Conservation (phyloP, 2,797 vertebrate species). For the Lindbergichthys nudifrons region DNA sequence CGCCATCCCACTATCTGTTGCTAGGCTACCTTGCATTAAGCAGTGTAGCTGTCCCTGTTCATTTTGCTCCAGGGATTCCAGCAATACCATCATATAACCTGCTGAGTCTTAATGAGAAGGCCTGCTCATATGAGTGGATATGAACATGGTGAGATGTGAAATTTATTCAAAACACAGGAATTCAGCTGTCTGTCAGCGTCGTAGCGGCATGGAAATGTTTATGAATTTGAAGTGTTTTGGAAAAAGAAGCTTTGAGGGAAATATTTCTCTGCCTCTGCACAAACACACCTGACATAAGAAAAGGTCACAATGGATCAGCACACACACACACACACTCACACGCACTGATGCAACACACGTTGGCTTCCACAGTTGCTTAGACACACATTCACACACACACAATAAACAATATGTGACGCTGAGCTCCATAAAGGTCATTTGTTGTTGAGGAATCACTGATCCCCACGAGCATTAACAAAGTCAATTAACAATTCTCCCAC, state of each 20-base stretch:
- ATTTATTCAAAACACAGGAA: conserved; percentile 79
- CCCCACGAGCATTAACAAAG: conserved; percentile 84
- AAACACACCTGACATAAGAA: conserved; percentile 78
- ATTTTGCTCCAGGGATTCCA: conserved; percentile 88
- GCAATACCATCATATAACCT: conserved; percentile 86
- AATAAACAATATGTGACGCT: conserved; percentile 74
- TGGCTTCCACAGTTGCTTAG: conserved; percentile 19
- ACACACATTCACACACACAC: conserved; percentile 35
- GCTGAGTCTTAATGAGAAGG: conserved; percentile 86
- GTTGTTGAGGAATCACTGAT: conserved; percentile 83
- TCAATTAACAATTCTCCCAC: conserved; percentile 81
- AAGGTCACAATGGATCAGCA: conserved; percentile 78
- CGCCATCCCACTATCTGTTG: conserved; percentile 87
- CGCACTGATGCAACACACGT: conserved; percentile 20
- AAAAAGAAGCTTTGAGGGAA: conserved; percentile 74
- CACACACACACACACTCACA: conserved; percentile 30
- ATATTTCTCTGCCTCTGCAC: conserved; percentile 68
- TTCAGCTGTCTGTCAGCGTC: conserved; percentile 77
- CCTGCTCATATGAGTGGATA: conserved; percentile 82
- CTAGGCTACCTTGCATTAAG: conserved; percentile 91
- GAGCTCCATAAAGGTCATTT: conserved; percentile 84
- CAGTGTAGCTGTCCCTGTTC: conserved; percentile 88
- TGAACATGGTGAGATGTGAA: conserved; percentile 79
- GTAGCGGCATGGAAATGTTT: conserved; percentile 68
- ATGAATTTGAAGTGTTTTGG: conserved; percentile 79